Evolutionary conservation across 2,113 vertebrate genomes (phyloP).

Genomic region (Apus apus): DNA sequence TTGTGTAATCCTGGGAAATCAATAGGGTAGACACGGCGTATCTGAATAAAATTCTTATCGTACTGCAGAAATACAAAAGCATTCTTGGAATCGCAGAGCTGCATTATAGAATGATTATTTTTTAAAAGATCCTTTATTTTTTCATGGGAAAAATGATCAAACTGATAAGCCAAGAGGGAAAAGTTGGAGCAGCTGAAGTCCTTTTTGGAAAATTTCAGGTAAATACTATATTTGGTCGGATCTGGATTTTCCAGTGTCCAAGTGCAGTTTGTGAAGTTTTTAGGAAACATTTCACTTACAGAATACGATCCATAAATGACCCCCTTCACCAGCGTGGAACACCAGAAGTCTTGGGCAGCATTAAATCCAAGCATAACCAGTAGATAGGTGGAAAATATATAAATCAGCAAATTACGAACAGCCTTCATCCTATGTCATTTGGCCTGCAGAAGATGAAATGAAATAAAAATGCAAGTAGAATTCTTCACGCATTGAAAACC

Average conservation of each 20-base stretch:
- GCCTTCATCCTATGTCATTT: constrained; percentile 99
- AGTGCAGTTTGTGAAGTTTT: constrained; percentile 99
- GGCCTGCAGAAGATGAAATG: constrained; percentile 91
- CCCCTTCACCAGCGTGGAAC: constrained; percentile 99
- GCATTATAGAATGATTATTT: constrained; percentile 97
- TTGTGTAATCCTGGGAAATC: constrained; percentile 92
- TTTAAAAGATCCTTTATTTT: constrained; percentile 98
- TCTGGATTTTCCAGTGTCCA: constrained; percentile 99
- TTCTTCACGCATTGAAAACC: constrained; percentile 74
- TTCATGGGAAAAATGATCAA: constrained; percentile 98
- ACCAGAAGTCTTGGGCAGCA: constrained; percentile 99
- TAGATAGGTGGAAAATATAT: constrained; percentile 99
- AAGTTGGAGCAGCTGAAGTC: constrained; percentile 98
- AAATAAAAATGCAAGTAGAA: constrained; percentile 82
- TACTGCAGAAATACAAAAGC: constrained; percentile 98
- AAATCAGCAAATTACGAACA: constrained; percentile 99
- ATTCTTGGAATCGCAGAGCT: constrained; percentile 95
- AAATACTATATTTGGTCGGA: constrained; percentile 99
- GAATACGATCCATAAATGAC: constrained; percentile 99
- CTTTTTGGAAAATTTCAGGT: constrained; percentile 99
- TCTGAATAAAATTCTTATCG: constrained; percentile 98
- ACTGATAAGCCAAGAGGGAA: constrained; percentile 97
- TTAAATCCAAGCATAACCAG: constrained; percentile 99
- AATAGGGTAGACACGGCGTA: constrained; percentile 92
- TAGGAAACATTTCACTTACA: constrained; percentile 99